Conservation (phyloP, 2,113 vertebrate genomes). For the Pionites leucogaster region DNA sequence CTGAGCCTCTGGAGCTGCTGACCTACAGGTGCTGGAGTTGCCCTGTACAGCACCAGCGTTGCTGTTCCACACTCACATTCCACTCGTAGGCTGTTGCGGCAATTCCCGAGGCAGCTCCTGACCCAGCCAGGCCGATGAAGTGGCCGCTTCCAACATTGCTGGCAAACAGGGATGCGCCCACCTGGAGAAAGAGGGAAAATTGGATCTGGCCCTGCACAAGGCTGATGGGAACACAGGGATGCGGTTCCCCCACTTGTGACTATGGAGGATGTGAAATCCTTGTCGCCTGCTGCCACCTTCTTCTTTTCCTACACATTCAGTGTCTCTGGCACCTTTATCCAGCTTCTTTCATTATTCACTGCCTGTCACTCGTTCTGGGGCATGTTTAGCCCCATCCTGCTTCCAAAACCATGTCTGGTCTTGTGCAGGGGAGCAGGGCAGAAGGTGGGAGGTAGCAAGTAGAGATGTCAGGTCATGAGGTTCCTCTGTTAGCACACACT, state of each 20-base stretch:
- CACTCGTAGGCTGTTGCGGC: constrained; percentile 89
- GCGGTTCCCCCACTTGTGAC: neutral
- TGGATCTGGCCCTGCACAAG: neutral
- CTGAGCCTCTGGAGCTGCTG: neutral
- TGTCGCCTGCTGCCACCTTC: neutral
- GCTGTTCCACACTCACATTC: constrained; percentile 77
- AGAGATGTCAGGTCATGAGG: neutral
- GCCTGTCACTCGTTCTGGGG: neutral
- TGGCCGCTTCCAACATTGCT: constrained; percentile 97
- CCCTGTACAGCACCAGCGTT: neutral
- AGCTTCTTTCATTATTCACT: neutral
- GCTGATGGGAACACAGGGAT: neutral
- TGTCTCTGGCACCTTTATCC: neutral
- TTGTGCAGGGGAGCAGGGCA: neutral
- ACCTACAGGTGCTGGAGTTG: neutral
- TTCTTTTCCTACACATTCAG: neutral
- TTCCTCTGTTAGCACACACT: neutral
- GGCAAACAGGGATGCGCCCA: constrained; percentile 94
- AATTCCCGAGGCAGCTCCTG: constrained; percentile 89
- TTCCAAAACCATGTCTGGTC: neutral
- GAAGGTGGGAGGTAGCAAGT: neutral
- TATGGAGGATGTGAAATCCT: accelerated
- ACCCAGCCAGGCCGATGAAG: constrained; percentile 94
- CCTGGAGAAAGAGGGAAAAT: constrained; percentile 67
- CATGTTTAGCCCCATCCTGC: neutral